A percentile compares a stretch with the other conserved stretches of the same genome.
Conservation (phyloP, 2,797 vertebrate species). For the Sebastes kiyomatsui region DNA sequence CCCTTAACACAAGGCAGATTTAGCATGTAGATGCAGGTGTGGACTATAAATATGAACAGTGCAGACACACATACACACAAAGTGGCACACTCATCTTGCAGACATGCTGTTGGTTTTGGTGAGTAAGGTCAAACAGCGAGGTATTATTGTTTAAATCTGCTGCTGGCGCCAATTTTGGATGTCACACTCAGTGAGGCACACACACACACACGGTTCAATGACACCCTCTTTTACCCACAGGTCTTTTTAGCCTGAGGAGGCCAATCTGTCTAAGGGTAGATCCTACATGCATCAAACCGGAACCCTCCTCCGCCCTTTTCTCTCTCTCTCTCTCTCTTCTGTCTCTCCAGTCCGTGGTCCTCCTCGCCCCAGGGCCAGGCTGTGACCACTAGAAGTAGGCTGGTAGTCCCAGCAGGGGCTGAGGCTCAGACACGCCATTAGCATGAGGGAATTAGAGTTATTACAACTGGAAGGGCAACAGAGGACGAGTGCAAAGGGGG, state of each 20-base stretch:
- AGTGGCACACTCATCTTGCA: neutral
- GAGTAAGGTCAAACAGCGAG: conserved; percentile 64
- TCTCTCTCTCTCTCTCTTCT: conserved; percentile 8
- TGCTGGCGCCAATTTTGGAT: conserved; percentile 69
- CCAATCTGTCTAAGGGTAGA: conserved; percentile 73
- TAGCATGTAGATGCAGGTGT: conserved; percentile 50
- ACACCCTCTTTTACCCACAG: conserved; percentile 73
- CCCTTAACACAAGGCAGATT: conserved; percentile 16
- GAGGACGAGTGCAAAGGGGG: conserved; percentile 78
- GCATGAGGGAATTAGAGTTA: conserved; percentile 89
- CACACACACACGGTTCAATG: conserved; percentile 48
- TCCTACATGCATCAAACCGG: conserved; percentile 62
- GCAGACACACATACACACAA: neutral
- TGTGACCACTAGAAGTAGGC: conserved; percentile 80
- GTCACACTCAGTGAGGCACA: conserved; percentile 51
- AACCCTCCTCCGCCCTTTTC: conserved; percentile 32
- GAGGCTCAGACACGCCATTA: conserved; percentile 89
- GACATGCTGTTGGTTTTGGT: conserved; percentile 40
- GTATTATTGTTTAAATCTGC: conserved; percentile 73
- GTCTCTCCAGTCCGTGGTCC: conserved; percentile 44
- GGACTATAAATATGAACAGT: neutral
- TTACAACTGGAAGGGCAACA: conserved; percentile 83
- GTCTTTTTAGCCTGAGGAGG: conserved; percentile 73
- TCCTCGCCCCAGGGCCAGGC: conserved; percentile 77
- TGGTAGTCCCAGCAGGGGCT: conserved; percentile 83